Conservation (phyloP, 1,140 invertebrate species). For the Drosophila takahashii region DNA sequence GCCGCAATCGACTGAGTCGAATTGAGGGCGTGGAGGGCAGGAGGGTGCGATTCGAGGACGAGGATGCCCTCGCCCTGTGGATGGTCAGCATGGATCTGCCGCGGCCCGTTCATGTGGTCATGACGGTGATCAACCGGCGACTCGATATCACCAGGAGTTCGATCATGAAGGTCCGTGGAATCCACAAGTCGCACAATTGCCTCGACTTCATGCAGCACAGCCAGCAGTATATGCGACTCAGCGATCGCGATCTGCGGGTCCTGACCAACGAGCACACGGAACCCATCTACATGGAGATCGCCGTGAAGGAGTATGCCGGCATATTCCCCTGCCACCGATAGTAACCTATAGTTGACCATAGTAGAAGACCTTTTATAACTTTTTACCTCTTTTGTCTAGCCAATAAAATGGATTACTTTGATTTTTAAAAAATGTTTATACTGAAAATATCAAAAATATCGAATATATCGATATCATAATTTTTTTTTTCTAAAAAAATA, state of each 20-base stretch:
- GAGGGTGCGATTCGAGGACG: neutral
- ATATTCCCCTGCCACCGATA: neutral
- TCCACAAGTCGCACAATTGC: slow-evolving; percentile 24
- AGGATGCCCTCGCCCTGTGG: slow-evolving; percentile 48
- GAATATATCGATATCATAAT: no score
- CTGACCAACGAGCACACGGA: slow-evolving; percentile 41
- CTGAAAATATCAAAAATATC: no score
- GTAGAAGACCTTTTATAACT: neutral
- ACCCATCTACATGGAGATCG: slow-evolving; percentile 48
- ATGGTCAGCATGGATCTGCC: slow-evolving; percentile 27
- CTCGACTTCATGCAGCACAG: slow-evolving; percentile 7
- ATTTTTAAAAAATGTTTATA: no score
- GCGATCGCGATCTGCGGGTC: slow-evolving; percentile 24
- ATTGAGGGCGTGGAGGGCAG: neutral
- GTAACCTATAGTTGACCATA: neutral
- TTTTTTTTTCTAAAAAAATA: no score
- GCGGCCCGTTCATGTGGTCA: slow-evolving; percentile 19
- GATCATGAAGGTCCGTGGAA: slow-evolving; percentile 33
- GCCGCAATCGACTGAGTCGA: slow-evolving; percentile 13
- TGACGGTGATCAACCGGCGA: slow-evolving; percentile 50
- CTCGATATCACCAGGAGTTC: slow-evolving; percentile 44
- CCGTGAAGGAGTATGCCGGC: slow-evolving; percentile 25
- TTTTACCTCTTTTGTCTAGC: neutral
- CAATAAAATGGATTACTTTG: neutral
- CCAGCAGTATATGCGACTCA: slow-evolving; percentile 41